Base-by-base conservation (phyloP, 92 coral and sea anemone genomes). In the Palythoa caribaeorum region DNA sequence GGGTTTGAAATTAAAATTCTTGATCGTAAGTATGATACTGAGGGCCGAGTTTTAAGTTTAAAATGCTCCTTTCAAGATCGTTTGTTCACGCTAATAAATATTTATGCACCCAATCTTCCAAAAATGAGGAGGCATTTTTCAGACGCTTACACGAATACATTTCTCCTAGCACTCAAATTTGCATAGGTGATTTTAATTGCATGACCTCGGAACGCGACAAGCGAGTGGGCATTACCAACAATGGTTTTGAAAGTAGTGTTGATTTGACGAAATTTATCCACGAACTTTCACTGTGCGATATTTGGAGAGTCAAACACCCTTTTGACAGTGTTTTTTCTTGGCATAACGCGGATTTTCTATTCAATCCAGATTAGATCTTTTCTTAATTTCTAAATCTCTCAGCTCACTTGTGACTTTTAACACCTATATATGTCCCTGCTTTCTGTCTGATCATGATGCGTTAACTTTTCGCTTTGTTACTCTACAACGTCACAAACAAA, bases 21-120 rank as follows among this genome's bases (percentile, higher is more conserved):
- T 9, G 65, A 57, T 1, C 65, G 65, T 57, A 57, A 57, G 65
- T 57, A 55, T 55, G 63, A 65, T 65, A 9, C 1, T 65, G 71
- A 65, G 17, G 20, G 71, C 71, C 71, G 71, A 65, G 16, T 65
- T 65, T 15, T 65, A 65, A 65, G 71, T 65, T 9, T 65, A 65
- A 65, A 65, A 65, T 65, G 71, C 28, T 65, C 71, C 28, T 19
- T 65, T 65, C 71, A 35, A 1, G 71, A 65, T 65, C 71, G 71
- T 15, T 15, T 65, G 71, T 65, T 65, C 16, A 65, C 71, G 71
- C 71, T 65, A 1, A 1, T 65, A 65, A 65, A 65, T 35, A 15
- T 65, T 65, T 65, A 65, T 65, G 71, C 71, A 1, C 71, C 71
- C 12, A 65, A 65, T 65, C 5, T 65, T n/a, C 71, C 71, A 65